Conservation (phyloP, 2,888 invertebrate genomes). For the Pedicia rivosa region DNA sequence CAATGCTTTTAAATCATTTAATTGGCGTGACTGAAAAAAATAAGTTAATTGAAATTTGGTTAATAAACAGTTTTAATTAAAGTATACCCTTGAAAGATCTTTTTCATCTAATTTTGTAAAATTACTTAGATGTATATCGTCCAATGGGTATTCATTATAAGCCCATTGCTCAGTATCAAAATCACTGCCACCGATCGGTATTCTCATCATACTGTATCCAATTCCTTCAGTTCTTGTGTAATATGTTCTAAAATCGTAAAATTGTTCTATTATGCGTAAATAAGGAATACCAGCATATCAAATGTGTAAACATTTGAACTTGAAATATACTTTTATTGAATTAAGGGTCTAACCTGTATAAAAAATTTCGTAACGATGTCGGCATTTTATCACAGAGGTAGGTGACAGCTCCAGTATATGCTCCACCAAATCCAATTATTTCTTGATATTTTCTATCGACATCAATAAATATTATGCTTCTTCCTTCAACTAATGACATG, state of each 20-base stretch:
- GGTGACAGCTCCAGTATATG: constrained; percentile 48
- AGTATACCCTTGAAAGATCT: constrained; percentile 17
- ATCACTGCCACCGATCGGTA: constrained; percentile 75
- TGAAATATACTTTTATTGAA: too few relatives aligned
- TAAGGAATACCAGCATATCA: too few relatives aligned
- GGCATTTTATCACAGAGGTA: too few relatives aligned
- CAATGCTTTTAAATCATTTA: constrained; percentile 20
- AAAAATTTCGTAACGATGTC: too few relatives aligned
- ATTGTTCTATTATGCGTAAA: too few relatives aligned
- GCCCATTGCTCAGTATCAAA: constrained; percentile 72
- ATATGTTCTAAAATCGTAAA: too few relatives aligned
- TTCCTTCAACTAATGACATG: not conserved
- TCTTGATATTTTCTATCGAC: too few relatives aligned
- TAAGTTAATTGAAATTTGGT: not conserved
- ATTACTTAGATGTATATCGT: constrained; percentile 40
- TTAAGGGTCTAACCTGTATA: too few relatives aligned
- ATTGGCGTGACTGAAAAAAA: constrained; percentile 17
- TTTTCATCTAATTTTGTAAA: constrained; percentile 35
- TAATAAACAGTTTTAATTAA: not conserved
- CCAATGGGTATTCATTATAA: constrained; percentile 46
- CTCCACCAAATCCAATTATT: constrained; percentile 71
- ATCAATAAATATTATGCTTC: too few relatives aligned
- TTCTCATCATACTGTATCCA: constrained; percentile 61
- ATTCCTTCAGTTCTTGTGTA: constrained; percentile 36
- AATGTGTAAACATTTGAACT: too few relatives aligned